Conservation (phyloP, 2,888 invertebrate species). For the Eudasyphora cyanicolor region DNA sequence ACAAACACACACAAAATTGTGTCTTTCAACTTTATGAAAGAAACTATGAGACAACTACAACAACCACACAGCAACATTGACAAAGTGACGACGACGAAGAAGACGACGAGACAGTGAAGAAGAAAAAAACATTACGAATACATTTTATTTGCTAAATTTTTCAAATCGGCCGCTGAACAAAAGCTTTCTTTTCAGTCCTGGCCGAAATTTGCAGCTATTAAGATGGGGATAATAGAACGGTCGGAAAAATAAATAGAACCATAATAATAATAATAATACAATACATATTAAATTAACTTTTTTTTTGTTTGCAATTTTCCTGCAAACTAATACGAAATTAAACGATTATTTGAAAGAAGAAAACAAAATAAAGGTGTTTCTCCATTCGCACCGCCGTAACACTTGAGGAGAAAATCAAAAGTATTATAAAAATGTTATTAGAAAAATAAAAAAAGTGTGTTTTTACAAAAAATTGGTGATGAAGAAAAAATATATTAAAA, state of each 20-base stretch:
- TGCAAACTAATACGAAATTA: conserved; percentile 8
- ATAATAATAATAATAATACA: no score
- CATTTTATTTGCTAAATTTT: conserved; percentile 53
- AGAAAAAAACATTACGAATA: conserved; percentile 51
- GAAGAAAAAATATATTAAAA: conserved; percentile 52
- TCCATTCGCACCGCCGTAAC: not conserved
- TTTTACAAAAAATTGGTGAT: no score
- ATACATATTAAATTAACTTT: no score
- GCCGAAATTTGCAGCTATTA: conserved; percentile 78
- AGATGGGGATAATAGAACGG: conserved; percentile 69
- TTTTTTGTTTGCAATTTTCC: not conserved
- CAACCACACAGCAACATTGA: not conserved
- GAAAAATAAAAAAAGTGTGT: conserved; percentile 10
- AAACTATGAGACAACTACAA: conserved; percentile 16
- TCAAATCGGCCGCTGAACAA: conserved; percentile 65
- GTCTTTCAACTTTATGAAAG: not conserved
- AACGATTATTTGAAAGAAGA: conserved; percentile 4
- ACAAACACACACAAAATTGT: not conserved
- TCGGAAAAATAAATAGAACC: conserved; percentile 29
- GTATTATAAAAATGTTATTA: conserved; percentile 13
- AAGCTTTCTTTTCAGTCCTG: conserved; percentile 79
- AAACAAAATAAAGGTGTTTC: not conserved
- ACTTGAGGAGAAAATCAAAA: not conserved
- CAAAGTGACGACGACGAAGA: conserved; percentile 37
- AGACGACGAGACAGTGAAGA: not conserved